Evolutionary conservation across 30 jellyfish, hydroid and myxozoan species (phyloP).

Genomic region (Nemopilema nomurai): DNA sequence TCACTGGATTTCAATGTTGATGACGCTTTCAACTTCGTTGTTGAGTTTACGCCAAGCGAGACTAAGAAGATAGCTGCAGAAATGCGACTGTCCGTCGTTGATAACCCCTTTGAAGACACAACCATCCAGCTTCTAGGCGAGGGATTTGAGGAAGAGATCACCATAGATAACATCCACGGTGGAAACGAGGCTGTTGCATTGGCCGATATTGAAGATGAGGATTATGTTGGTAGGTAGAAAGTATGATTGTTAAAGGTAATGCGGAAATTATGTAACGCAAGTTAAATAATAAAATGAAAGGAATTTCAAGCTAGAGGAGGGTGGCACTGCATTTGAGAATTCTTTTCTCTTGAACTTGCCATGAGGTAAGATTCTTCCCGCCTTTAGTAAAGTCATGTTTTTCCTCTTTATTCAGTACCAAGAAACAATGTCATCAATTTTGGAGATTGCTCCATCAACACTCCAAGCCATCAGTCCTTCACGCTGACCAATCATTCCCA

Average conservation of each 20-base stretch:
- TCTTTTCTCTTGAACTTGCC: no score
- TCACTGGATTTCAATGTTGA: conserved; percentile 55
- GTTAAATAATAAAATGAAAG: no score
- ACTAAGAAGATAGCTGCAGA: conserved; percentile 65
- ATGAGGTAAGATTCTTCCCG: no score
- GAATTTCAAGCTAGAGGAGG: no score
- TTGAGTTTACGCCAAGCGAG: conserved; percentile 79
- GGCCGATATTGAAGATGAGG: conserved; percentile 38
- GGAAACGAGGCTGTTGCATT: conserved; percentile 12
- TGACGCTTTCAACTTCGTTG: conserved; percentile 47
- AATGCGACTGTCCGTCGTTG: conserved; percentile 76
- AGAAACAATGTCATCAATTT: conserved; percentile 68
- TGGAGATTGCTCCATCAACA: conserved; percentile 77
- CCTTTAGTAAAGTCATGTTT: no score
- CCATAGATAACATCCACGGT: conserved; percentile 86
- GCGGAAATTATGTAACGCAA: neutral
- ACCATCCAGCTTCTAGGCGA: conserved; percentile 84
- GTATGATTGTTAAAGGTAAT: neutral
- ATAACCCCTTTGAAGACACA: conserved; percentile 91
- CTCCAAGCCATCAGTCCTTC: conserved; percentile 51
- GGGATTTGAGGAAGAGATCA: conserved; percentile 80
- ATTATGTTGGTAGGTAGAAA: conserved; percentile 21
- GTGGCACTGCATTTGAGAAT: no score
- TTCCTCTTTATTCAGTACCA: conserved; percentile 69
- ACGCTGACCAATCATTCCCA: conserved; percentile 79